phyloP scores from a whole-genome alignment of 2,113 vertebrate genomes.

The Corythoichthys haematopterus region DNA sequence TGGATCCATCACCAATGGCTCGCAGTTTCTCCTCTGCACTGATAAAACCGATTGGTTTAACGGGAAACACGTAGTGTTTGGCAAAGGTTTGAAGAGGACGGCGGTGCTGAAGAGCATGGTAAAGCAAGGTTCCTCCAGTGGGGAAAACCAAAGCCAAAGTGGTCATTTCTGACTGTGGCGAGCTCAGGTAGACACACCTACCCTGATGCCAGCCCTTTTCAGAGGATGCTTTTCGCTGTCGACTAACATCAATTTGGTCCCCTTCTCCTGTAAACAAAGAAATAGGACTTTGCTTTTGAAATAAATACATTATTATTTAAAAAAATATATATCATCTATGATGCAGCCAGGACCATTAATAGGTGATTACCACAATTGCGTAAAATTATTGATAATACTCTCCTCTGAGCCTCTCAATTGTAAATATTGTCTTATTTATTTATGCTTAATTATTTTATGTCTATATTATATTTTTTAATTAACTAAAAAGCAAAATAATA shows the following conservation, averaged over 20 bases:
- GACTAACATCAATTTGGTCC: not conserved
- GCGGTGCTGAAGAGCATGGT: slow-evolving; percentile 80
- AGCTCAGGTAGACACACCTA: slow-evolving; percentile 29
- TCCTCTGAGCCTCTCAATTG: no score
- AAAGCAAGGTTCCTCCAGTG: slow-evolving; percentile 67
- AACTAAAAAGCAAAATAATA: no score
- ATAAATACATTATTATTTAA: no score
- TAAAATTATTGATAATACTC: no score
- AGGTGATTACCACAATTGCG: no score
- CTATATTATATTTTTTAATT: no score
- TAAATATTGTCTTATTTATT: no score
- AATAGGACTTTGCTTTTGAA: not conserved
- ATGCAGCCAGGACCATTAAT: no score
- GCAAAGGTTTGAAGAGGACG: slow-evolving; percentile 78
- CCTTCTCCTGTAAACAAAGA: not conserved
- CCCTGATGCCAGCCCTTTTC: not conserved
- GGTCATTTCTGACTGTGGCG: slow-evolving; percentile 79
- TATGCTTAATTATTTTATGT: no score
- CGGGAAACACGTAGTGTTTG: slow-evolving; percentile 91
- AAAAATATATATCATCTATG: no score
- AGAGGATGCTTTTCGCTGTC: no score
- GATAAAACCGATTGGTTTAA: slow-evolving; percentile 85
- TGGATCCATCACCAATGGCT: slow-evolving; percentile 89
- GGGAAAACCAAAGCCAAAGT: slow-evolving; percentile 78
- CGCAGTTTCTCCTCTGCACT: slow-evolving; percentile 96